A percentile compares a stretch with the other conserved stretches of the same genome.
Evolutionary conservation across 2,113 vertebrate genomes (phyloP).

Genomic region (Platichthys stellatus): DNA sequence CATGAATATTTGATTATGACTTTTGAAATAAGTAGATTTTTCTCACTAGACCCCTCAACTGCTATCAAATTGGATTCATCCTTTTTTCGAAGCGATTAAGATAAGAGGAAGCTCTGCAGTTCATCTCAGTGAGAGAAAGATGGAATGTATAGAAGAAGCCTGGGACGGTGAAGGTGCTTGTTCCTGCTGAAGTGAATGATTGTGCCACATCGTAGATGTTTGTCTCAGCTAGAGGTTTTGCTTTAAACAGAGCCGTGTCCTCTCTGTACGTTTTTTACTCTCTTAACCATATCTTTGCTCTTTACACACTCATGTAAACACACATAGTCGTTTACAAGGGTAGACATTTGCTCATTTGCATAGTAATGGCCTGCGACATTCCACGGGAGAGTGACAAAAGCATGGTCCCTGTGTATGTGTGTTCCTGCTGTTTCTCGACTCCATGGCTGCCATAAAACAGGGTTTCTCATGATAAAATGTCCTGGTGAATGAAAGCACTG

Average conservation of each 20-base stretch:
- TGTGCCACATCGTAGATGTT: background rate
- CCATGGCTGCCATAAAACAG: conserved; percentile 38
- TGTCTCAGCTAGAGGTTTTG: background rate
- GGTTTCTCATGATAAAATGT: conserved; percentile 40
- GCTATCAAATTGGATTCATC: conserved; percentile 22
- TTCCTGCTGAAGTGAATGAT: background rate
- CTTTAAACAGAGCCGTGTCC: background rate
- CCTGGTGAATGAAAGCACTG: conserved; percentile 20
- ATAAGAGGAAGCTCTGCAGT: background rate
- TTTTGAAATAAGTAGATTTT: conserved; percentile 28
- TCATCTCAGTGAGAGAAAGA: background rate
- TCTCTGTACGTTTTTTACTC: background rate
- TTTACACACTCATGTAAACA: conserved; percentile 29
- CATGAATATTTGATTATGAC: conserved; percentile 40
- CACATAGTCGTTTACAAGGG: conserved; percentile 11
- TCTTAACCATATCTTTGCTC: background rate
- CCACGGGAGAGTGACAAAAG: conserved; percentile 48
- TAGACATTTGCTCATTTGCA: conserved; percentile 51
- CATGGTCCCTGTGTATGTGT: conserved; percentile 11
- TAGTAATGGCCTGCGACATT: conserved; percentile 51
- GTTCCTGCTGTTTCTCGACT: conserved; percentile 41
- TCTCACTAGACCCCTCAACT: background rate
- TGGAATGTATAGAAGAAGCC: background rate
- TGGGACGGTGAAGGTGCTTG: background rate
- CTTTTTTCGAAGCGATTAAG: conserved; percentile 9